A percentile compares a stretch with the other conserved stretches of the same genome.
phyloP scores from a whole-genome alignment of 2,888 invertebrate species.

The Pheosia tremula region DNA sequence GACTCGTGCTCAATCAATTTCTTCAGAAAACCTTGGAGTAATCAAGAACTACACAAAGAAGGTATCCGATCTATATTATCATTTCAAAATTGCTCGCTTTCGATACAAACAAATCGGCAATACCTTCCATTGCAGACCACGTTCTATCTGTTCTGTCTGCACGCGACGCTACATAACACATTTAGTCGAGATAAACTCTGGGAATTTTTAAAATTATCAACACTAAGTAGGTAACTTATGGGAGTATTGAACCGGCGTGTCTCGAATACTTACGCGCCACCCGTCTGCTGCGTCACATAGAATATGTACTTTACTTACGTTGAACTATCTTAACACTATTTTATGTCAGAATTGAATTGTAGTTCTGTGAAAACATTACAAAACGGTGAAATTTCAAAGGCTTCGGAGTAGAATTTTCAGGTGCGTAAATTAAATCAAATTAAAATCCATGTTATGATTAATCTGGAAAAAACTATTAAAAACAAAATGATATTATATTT shows the following conservation, averaged over 20 bases:
- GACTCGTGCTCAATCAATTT: too few species aligned
- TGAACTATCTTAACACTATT: background rate
- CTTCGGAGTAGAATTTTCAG: too few species aligned
- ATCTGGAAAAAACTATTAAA: too few species aligned
- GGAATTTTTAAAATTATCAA: slow-evolving; percentile 50
- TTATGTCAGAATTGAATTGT: background rate
- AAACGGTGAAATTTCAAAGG: background rate
- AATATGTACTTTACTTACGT: slow-evolving; percentile 7
- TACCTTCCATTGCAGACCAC: slow-evolving; percentile 13
- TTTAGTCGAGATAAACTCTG: slow-evolving; percentile 43
- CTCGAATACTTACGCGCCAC: background rate
- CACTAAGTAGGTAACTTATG: slow-evolving; percentile 42
- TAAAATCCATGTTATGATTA: too few species aligned
- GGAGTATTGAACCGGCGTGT: slow-evolving; percentile 34
- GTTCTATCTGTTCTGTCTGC: slow-evolving; percentile 2
- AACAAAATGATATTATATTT: too few species aligned
- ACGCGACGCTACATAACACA: slow-evolving; percentile 30
- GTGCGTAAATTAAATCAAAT: too few species aligned
- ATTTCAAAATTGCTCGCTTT: slow-evolving; percentile 6
- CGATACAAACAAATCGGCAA: slow-evolving; percentile 14
- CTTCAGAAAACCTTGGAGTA: too few species aligned
- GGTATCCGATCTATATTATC: too few species aligned
- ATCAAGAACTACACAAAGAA: too few species aligned
- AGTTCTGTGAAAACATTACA: background rate
- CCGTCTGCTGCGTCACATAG: slow-evolving; percentile 20